These are phyloP conservation scores for Chiloscyllium punctatum DNA, from an alignment of 2,797 vertebrate species.

Conservation along the genomic window DNA sequence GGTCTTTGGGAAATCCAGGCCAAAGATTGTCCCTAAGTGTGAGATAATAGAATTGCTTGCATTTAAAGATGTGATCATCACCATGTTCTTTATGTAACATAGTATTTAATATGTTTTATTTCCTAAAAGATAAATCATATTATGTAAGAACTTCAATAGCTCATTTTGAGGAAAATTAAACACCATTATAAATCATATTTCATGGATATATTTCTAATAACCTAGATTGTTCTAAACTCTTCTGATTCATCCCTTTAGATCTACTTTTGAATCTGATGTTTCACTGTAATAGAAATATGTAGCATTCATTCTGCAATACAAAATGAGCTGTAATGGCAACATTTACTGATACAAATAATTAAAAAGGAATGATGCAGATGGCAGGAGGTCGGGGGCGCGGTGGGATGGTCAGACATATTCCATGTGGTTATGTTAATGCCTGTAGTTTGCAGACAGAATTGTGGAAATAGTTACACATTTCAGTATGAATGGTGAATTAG, in stretches of 20 bases:
- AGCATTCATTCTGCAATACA: neutral
- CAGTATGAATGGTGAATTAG: neutral
- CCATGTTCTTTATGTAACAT: neutral
- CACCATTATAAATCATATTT: neutral
- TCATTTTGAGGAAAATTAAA: neutral
- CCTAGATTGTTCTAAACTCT: neutral
- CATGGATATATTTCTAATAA: neutral
- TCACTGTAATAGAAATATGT: neutral
- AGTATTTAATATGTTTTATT: neutral
- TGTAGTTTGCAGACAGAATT: neutral
- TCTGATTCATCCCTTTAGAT: neutral
- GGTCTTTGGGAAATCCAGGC: too few species aligned
- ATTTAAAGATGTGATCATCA: neutral
- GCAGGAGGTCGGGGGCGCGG: too few species aligned
- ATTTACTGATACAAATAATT: neutral
- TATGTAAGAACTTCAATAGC: neutral
- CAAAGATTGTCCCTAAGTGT: neutral
- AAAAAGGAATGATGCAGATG: neutral
- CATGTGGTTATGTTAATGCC: neutral
- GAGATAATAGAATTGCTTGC: neutral
- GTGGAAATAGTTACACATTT: neutral
- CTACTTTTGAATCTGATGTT: neutral
- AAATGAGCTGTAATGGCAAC: neutral
- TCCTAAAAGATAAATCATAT: neutral
- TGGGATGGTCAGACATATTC: neutral